Base-by-base conservation (phyloP, 2,888 invertebrate genomes). In the Tryphoninae sp. region DNA sequence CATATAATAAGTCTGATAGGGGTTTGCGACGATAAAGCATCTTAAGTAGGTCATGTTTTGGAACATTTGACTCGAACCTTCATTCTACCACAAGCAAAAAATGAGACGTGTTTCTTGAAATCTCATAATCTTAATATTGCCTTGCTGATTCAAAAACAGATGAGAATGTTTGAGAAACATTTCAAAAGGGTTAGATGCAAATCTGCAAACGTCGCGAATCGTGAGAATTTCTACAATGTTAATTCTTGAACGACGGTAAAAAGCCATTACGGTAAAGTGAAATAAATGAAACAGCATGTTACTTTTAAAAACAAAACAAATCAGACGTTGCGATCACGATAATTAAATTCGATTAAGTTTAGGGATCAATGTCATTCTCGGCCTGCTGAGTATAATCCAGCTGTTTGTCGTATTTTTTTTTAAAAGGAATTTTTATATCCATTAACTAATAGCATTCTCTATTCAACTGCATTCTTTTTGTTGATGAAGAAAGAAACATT, bases 351-450 rank as follows among this genome's bases (percentile, higher is more conserved):
- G 22, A 75, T 64, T 9, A 9, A 53, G 9, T 59, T 59, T 65
- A n/a, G 72, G 71, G 72, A 81, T 80, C 80, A 84, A 84, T 81
- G 78, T 78, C 80, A 81, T 82, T 80, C 9, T 51, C 33, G 49
- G 22, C 55, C 55, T 87, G 85, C 86, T 86, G 86, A 84, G 84
- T 81, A 59, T 84, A 83, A 85, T 77, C 85, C 87, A 87, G 86
- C 86, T 87, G 87, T 87, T 87, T 73, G 33, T 42, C 45, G 33
- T 78, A 40, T 3, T 69, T 55, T 65, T 58, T 61, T 78, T 33
- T 13, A 73, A 71, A 49, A 62, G 33, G 33, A 33, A 33, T 16
- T 58, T 55, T 49, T 42, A 45, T 62, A 40, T 13, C 19, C 13
- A 40, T 53, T 23, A 26, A 16, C 40, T 16, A 58, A 59, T 16